Percentiles rank a stretch among this genome's conserved stretches.
Evolutionary conservation across 1,140 invertebrate species (phyloP).

Genomic region (Dreissena rostriformis): DNA sequence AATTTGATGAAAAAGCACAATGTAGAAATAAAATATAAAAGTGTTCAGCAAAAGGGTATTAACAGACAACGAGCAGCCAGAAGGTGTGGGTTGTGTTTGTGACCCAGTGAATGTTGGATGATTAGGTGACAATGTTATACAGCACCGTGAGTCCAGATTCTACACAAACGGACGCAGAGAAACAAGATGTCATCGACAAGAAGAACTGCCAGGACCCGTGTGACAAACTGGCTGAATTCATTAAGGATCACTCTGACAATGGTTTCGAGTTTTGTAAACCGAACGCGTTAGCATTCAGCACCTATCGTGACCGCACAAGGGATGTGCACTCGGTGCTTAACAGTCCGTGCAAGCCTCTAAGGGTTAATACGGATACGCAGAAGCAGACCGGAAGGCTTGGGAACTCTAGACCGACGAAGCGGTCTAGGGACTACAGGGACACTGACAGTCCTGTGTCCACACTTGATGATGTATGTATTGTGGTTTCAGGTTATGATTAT

Average conservation of each 20-base stretch:
- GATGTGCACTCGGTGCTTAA: neutral
- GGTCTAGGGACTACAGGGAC: slow-evolving; percentile 36
- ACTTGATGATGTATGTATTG: slow-evolving; percentile 42
- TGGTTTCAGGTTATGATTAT: slow-evolving; percentile 4
- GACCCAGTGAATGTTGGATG: neutral
- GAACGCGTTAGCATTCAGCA: slow-evolving; percentile 26
- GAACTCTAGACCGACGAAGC: slow-evolving; percentile 16
- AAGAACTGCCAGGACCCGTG: slow-evolving; percentile 19
- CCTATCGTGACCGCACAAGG: slow-evolving; percentile 29
- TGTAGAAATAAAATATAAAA: neutral
- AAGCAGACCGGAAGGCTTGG: slow-evolving; percentile 7
- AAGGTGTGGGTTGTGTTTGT: neutral
- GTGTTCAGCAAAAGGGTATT: neutral
- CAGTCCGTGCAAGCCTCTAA: slow-evolving; percentile 46
- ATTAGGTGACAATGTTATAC: slow-evolving; percentile 44
- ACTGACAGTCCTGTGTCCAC: slow-evolving; percentile 49
- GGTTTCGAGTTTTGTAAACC: slow-evolving; percentile 48
- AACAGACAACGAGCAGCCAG: neutral
- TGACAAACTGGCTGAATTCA: slow-evolving; percentile 39
- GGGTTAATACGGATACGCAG: slow-evolving; percentile 7
- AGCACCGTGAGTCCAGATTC: slow-evolving; percentile 49
- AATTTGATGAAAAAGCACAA: too few relatives aligned
- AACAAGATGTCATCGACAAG: slow-evolving; percentile 32
- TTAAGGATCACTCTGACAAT: slow-evolving; percentile 5
- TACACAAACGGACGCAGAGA: slow-evolving; percentile 51